These are phyloP conservation scores for Phaetusa simplex DNA, from an alignment of 2,113 vertebrate species.

Conservation along the genomic window DNA sequence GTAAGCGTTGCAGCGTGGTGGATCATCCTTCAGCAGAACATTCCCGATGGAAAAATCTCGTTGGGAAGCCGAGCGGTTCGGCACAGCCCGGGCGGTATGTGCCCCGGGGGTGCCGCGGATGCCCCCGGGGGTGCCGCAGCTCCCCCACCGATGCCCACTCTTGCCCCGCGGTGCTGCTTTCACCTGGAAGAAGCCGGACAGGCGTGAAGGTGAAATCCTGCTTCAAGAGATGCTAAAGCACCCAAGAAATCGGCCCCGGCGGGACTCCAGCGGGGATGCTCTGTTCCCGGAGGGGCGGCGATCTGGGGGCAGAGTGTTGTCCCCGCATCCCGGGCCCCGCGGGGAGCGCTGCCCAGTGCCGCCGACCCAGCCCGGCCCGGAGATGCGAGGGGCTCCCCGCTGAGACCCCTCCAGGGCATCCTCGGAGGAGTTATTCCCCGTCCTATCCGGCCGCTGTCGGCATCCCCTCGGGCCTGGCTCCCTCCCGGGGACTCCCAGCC, in stretches of 20 bases:
- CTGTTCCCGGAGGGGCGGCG: background rate
- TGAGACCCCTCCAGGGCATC: background rate
- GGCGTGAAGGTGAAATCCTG: background rate
- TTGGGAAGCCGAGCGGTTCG: background rate
- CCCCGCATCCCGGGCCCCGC: background rate
- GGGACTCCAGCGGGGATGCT: background rate
- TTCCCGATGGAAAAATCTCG: background rate
- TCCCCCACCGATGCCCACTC: background rate
- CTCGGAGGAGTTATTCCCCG: background rate
- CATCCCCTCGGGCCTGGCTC: background rate
- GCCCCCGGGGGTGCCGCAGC: background rate
- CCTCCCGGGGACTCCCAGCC: too few species aligned
- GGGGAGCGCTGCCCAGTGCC: too few species aligned
- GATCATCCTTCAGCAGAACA: background rate
- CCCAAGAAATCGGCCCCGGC: background rate
- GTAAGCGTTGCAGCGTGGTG: background rate
- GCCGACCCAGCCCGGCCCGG: background rate
- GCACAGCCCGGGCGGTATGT: fast-evolving
- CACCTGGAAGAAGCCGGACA: background rate
- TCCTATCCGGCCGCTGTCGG: background rate
- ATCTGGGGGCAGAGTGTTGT: background rate
- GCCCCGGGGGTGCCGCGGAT: background rate
- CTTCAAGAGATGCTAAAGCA: fast-evolving
- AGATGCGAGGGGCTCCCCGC: background rate
- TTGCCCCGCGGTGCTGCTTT: background rate